These are phyloP conservation scores for Zaprionus lineosus DNA, from an alignment of 2,888 invertebrate species.

Conservation along the genomic window DNA sequence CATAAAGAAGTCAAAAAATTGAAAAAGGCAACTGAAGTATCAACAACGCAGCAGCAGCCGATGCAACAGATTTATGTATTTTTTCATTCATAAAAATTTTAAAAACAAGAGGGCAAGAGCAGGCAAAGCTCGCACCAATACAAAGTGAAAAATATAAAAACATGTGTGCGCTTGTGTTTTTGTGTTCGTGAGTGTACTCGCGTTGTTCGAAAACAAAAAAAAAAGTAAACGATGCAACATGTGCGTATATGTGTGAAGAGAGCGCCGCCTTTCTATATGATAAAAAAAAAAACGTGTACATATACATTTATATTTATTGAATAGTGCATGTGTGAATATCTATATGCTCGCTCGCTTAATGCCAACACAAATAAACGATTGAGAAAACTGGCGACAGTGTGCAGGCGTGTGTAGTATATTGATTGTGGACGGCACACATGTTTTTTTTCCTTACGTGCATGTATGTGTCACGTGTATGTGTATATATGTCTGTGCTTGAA, in stretches of 20 bases:
- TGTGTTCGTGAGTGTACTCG: not conserved
- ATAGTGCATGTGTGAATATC: not conserved
- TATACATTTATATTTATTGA: not conserved
- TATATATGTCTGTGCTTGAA: not conserved
- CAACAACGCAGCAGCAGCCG: conserved; percentile 8
- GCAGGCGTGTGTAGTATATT: conserved; percentile 13
- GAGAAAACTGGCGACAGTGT: not conserved
- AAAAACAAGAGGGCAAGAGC: conserved; percentile 17
- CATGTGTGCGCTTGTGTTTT: not conserved
- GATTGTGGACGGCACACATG: conserved; percentile 14
- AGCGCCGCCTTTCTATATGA: conserved; percentile 9
- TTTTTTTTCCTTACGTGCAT: not conserved
- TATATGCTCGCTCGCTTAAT: conserved; percentile 1
- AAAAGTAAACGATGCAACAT: conserved; percentile 12
- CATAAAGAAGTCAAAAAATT: conserved; percentile 5
- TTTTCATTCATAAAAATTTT: conserved; percentile 71
- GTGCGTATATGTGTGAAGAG: not conserved
- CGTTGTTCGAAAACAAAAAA: not conserved
- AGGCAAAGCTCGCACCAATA: conserved; percentile 31
- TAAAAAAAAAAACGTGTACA: not conserved
- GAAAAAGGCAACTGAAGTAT: conserved; percentile 20
- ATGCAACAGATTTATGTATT: conserved; percentile 58
- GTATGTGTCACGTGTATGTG: not conserved
- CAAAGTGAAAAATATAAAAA: conserved; percentile 16
- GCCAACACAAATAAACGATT: conserved; percentile 25